Evolutionary conservation across 2,888 invertebrate species (phyloP).

Genomic region (Drosophila sordidapex): DNA sequence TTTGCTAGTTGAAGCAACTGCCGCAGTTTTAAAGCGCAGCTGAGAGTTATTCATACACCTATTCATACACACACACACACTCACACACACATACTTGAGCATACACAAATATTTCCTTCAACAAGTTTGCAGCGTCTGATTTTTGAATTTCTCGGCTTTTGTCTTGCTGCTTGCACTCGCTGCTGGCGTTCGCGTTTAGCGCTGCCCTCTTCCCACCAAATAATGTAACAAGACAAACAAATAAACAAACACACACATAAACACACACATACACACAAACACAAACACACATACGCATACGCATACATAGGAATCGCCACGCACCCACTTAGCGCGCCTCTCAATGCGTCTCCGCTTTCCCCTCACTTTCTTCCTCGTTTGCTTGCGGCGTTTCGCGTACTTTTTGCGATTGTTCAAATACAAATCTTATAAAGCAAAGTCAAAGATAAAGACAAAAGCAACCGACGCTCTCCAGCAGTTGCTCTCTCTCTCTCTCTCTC

Average conservation of each 20-base stretch:
- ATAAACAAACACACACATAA: constrained; percentile 50
- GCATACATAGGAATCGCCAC: constrained; percentile 26
- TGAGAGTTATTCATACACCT: constrained; percentile 46
- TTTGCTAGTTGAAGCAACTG: constrained; percentile 31
- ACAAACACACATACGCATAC: not conserved
- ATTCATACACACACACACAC: not conserved
- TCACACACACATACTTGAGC: constrained; percentile 13
- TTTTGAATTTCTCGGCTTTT: constrained; percentile 74
- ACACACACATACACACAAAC: constrained; percentile 5
- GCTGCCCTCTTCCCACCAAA: constrained; percentile 13
- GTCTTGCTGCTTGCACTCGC: constrained; percentile 27
- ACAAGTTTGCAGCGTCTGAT: constrained; percentile 76
- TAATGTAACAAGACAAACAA: constrained; percentile 72
- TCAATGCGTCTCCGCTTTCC: constrained; percentile 8
- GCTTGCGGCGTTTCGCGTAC: constrained; percentile 41
- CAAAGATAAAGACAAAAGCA: constrained; percentile 36
- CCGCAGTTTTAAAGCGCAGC: constrained; percentile 44
- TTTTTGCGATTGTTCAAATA: constrained; percentile 68
- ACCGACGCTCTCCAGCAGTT: constrained; percentile 20
- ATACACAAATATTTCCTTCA: constrained; percentile 71
- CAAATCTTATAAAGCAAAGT: constrained; percentile 55
- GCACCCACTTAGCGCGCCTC: constrained; percentile 53
- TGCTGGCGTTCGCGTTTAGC: constrained; percentile 28
- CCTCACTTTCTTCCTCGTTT: not conserved
- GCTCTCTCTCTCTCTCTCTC: constrained; percentile 19